Base-by-base conservation (phyloP, 64 coral and sea anemone species). In the Catalaphyllia jardinei region DNA sequence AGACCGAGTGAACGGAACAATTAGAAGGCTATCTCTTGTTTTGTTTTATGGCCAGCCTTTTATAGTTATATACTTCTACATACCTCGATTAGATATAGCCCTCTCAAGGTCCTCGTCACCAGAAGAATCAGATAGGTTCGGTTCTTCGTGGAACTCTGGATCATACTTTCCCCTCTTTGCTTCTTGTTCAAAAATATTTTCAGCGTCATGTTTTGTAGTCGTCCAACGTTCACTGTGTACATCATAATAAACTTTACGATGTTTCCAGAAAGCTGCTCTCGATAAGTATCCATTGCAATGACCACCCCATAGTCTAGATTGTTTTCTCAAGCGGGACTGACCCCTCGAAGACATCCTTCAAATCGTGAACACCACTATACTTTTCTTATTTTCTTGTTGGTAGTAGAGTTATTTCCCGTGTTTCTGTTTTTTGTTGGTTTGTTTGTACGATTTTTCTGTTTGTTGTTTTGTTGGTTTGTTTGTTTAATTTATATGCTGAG, bases 201-300 rank as follows among this genome's bases (percentile, higher is more conserved):
- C 75, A 79, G 49, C 49, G 1, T 79, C 77, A 79, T 55, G 10
- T 79, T 79, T 60, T 60, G 16, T 79, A 79, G 77, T 79, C 20
- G 22, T 79, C 77, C 77, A 55, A 55, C 52, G 77, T 79, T 29
- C 50, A 55, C 77, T 79, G 22, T 79, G 77, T 25, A 79, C 76
- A 79, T 79, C 25, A 54, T 79, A 77, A 52, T n/a, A n/a, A n/a
- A n/a, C n/a, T n/a, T n/a, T n/a, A n/a, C n/a, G n/a, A n/a, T n/a
- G n/a, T n/a, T n/a, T n/a, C n/a, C n/a, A n/a, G n/a, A n/a, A n/a
- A n/a, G n/a, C n/a, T n/a, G n/a, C n/a, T n/a, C n/a, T n/a, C 19
- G 78, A 81, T 81, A 81, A 81, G 25, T 81, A 81, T 31, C 24
- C 78, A 62, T 81, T 20, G 59, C 27, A 81, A 61, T 81, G 78